A percentile compares a stretch with the other conserved stretches of the same genome.
phyloP scores from a whole-genome alignment of 2,113 vertebrate genomes.

The Pygoscelis adeliae region DNA sequence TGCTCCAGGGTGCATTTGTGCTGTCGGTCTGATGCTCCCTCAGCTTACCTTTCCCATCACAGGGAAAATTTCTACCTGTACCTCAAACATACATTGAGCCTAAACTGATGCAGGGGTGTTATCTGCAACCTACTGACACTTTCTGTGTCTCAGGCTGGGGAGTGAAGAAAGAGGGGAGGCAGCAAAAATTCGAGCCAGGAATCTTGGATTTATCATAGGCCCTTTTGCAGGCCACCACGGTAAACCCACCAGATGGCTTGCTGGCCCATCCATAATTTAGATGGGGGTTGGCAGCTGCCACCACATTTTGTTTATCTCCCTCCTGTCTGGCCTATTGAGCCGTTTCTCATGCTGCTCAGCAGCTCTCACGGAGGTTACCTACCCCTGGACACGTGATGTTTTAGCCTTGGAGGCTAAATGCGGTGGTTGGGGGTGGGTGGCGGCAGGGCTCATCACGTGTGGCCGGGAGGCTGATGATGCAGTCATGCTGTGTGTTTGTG shows the following conservation, averaged over 20 bases:
- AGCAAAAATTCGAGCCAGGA: not conserved
- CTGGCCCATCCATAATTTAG: not conserved
- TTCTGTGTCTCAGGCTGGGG: not conserved
- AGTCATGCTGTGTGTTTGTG: not conserved
- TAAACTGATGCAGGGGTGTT: not conserved
- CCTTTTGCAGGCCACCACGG: not conserved
- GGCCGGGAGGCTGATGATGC: not conserved
- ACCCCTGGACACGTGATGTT: fast-evolving
- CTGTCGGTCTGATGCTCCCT: not conserved
- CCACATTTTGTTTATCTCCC: not conserved
- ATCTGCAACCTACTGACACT: not conserved
- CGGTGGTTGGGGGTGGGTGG: not conserved
- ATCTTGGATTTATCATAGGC: not conserved
- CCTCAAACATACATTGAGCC: not conserved
- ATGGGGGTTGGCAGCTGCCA: not conserved
- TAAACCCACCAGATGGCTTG: not conserved
- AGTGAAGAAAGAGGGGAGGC: not conserved
- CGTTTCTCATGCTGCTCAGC: not conserved
- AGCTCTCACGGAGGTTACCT: not conserved
- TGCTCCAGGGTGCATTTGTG: not conserved
- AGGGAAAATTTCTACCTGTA: not conserved
- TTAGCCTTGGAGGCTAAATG: not conserved
- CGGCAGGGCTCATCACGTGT: not conserved
- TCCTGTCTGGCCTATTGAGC: not conserved
- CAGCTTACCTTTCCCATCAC: not conserved